Conservation (phyloP, 2,888 invertebrate species). For the Sepiola atlantica region DNA sequence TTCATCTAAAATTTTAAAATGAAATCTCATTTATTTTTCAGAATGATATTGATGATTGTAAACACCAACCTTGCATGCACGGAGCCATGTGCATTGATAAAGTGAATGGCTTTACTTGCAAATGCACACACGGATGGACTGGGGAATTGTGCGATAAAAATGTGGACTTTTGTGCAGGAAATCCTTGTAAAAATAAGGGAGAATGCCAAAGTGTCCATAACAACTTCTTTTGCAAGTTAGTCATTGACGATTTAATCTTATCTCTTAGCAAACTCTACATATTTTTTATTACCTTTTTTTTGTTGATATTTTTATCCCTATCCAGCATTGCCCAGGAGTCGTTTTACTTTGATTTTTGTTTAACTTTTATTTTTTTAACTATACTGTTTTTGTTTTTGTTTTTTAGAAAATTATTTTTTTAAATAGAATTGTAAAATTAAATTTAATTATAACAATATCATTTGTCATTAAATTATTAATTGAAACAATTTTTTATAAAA, state of each 20-base stretch:
- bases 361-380: no score
- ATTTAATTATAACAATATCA: no score
- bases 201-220: conserved; percentile 53
- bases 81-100: conserved; percentile 83
- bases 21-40: conserved; percentile 16
- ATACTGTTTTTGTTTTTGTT: no score
- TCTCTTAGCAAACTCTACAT: neutral
- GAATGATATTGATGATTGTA: conserved; percentile 89
- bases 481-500: no score
- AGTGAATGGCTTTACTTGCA: conserved; percentile 54
- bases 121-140: conserved; percentile 57
- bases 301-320: no score
- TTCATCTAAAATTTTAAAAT: neutral
- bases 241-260: neutral
- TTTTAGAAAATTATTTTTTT: no score
- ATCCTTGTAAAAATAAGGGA: conserved; percentile 53
- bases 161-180: conserved; percentile 51
- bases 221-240: conserved; percentile 56
- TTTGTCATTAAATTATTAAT: no score
- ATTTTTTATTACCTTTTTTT: conserved; percentile 50
- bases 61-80: conserved; percentile 93
- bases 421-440: no score
- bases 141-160: conserved; percentile 55
- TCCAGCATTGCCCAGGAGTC: no score
- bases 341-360: no score